Evolutionary conservation across 2,113 vertebrate genomes (phyloP), one percentile per base, ranked within the genome.

Genomic region (Cichladusa arquata): DNA sequence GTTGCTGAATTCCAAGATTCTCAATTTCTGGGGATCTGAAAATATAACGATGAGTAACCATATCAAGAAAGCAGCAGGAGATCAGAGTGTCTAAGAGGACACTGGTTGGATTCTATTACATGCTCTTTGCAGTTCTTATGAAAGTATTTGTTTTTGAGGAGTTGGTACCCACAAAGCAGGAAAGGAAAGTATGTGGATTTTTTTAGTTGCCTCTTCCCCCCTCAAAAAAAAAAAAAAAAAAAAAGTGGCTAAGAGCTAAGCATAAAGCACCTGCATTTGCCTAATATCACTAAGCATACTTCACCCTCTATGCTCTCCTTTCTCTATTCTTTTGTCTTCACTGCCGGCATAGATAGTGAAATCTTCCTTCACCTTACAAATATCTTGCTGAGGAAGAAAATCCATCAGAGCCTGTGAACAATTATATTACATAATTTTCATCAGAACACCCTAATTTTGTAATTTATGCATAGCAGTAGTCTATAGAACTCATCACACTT

Each of bases 121-220:
- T 20, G 42, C 1, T 11, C 3, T 28, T 38, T 42, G 40, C 12
- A 47, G 26, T 22, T 81, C 29, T 77, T 26, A 29, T 3, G 9
- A 26, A 87, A 69, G 6, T 33, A 11, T 47, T 50, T 61, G 26
- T 29, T 69, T 77, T 56, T 66, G 47, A 62, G 50, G 25, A 58
- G 3, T 7, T 66, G 17, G 8, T n/a, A 62, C 19, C 79, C 26
- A 14, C 12, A 18, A 76, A 67, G 24, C 3, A 54, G 81, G 67
- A 62, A 78, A 45, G 10, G 14, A 58, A n/a, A 14, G 19, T 14
- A 38, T 29, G 4, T 34, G 8, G 6, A 29, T 19, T 45, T 15
- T 8, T 15, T 25, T 12, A 15, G 6, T 24, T n/a, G 14, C 16
- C 19, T 14, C 29, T 62, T 8, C 3, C 14, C 3, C 1, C 5